Base-by-base conservation (phyloP, 2,888 invertebrate genomes). In the Slavum lentiscoides region DNA sequence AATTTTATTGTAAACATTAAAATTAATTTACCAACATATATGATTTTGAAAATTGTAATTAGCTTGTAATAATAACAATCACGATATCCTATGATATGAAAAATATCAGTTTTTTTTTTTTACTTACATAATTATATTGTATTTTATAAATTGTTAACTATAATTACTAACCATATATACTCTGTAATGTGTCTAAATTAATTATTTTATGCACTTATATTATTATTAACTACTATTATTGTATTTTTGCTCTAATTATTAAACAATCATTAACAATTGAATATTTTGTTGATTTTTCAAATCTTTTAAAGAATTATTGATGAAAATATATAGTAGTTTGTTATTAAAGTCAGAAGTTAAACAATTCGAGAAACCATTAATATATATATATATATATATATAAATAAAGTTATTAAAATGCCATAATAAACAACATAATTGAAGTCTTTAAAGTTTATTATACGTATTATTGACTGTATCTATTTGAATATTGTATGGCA, bases 1-100 rank as follows among this genome's bases (percentile, higher is more conserved):
- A 93, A 86, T 93, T 93, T 87, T 93, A 92, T 86, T 74, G 82
- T 64, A 72, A 68, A 68, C 43, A 59, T 68, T 75, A 49, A 75
- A 59, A 30, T 69, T 6, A 53, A 49, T 59, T 49, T 37, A 81
- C 39, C 17, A 49, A 49, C 23, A 64, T 55, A 3, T 23, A 66
- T 74, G 7, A 69, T 61, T 61, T 67, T 59, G 37, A 73, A n/a
- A 67, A 61, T 81, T 81, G 58, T 61, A 66, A 59, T 64, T 30
- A 43, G n/a, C 19, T 61, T 53, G 19, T 66, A 66, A 30, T 74
- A 55, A 4, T 7, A 17, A 81, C 66, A 39, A 2, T 72, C 23
- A 74, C 11, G 17, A 73, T 64, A 58, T 23, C 39, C 13, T 62
- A 21, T 70, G 23, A 58, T 64, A 64, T 49, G 13, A 49, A 13